Conservation (phyloP, 2,888 invertebrate species). For the Pasiphila rectangulata region DNA sequence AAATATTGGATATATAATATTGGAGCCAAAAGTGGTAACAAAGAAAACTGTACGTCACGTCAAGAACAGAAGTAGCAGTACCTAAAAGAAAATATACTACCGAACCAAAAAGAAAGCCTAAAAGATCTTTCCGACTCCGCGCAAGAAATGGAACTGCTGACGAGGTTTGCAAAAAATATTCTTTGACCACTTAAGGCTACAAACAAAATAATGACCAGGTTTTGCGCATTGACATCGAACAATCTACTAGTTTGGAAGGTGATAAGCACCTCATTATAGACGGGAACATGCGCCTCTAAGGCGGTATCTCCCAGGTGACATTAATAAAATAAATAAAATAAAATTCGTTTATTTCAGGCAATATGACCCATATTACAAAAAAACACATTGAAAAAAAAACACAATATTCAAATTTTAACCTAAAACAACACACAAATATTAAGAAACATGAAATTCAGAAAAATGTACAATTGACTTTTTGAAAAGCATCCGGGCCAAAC, state of each 20-base stretch:
- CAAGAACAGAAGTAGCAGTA: background rate
- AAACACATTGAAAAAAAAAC: too few species aligned
- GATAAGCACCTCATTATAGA: background rate
- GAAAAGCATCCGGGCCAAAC: background rate
- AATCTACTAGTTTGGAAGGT: background rate
- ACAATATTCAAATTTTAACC: too few species aligned
- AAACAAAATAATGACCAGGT: background rate
- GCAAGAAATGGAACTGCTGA: background rate
- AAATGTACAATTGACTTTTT: too few species aligned
- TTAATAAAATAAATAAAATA: too few species aligned
- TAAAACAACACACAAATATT: too few species aligned
- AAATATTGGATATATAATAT: too few species aligned
- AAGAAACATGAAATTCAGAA: too few species aligned
- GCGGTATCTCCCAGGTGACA: background rate
- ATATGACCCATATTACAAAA: too few species aligned
- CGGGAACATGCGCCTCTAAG: background rate
- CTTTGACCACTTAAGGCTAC: background rate
- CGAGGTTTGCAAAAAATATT: constrained; percentile 1
- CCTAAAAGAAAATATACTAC: constrained; percentile 1
- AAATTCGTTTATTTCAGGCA: too few species aligned
- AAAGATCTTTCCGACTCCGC: background rate
- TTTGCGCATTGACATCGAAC: background rate
- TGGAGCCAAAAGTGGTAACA: background rate
- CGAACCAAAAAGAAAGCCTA: constrained; percentile 4
- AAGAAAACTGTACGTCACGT: background rate